Evolutionary conservation across 1,140 invertebrate genomes (phyloP), one percentile per base, ranked within the genome.

Genomic region (Elymnias hypermnestra): DNA sequence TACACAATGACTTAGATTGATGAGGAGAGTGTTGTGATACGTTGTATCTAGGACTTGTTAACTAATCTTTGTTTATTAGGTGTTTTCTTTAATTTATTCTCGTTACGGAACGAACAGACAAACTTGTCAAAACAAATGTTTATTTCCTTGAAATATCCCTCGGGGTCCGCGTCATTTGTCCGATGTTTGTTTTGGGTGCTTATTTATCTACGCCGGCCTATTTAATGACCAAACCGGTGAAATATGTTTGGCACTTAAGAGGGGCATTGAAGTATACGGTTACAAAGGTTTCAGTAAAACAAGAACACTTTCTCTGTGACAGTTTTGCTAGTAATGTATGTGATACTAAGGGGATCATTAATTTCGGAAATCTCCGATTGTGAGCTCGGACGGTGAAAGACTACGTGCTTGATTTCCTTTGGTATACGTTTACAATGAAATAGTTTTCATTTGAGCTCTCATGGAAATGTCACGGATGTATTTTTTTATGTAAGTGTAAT

Each of bases 221-320:
- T 44, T 52, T 57, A 57, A 57, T 57, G 54, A 52, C 45, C 28
- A 36, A 40, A 28, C 44, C 38, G 35, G 48, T 57, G 44, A 57
- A 52, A 52, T 48, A 57, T 57, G 38, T 44, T 48, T 48, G 44
- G 42, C 54, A 52, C 54, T 57, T 57, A 52, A 53, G 44, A 22
- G 38, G 28, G 54, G 54, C 54, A 53, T 57, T 57, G 54, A 57
- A 44, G 48, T 44, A 57, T 57, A 44, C 25, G 23, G 41, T 33
- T 29, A 38, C 48, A 44, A 57, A 52, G 37, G 54, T 39, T 52
- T 47, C 37, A 23, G 40, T 57, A 52, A 54, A 54, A 52, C 54
- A 57, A 50, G 49, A 52, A 40, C 49, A 44, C 54, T 57, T 52
- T 48, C 33, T 26, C 21, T 15, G 35, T 39, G 44, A 51, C 44